Base-by-base conservation (phyloP, 2,797 vertebrate genomes). In the Macropus fuliginosus region DNA sequence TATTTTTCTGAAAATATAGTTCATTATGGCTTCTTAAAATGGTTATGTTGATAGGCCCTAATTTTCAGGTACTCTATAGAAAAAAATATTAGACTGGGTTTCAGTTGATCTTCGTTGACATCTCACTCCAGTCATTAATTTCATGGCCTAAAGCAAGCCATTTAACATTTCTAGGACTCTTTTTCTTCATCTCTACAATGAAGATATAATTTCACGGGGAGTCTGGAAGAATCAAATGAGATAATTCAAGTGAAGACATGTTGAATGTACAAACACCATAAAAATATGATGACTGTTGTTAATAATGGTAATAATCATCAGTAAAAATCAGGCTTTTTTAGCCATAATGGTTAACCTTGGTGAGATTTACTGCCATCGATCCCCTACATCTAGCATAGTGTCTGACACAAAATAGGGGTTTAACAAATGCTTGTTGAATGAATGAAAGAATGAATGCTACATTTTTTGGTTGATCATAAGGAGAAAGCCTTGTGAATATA, bases 61-160 rank as follows among this genome's bases (percentile, higher is more conserved):
- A 66, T 0, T 91, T 95, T 91, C 40, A 27, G 52, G 55, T 46
- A 55, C 0, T 34, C 13, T 28, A 93, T 46, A 50, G 3, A 56
- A 90, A 89, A 90, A 74, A 90, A 46, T 16, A 13, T 46, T 91
- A 46, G 40, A 94, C 31, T n/a, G 28, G 54, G n/a, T 6, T 93
- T 50, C 74, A 89, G 14, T 5, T 91, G 90, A 54, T 56, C 0
- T 57, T 29, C 12, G 5, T 89, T 3, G 89, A 87, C 11, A 9
- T 93, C 93, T 28, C 87, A 91, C 31, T 62, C 91, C 57, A 90
- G 10, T 90, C 21, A 91, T 8, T 95, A 95, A 56, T 94, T 95
- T 97, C 92, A 95, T 21, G 92, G 93, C 50, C 59, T 54, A 95
- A 87, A 31, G 46, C 54, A 97, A 94, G 9, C 1, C 62, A 92